Evolutionary conservation across 2,888 invertebrate genomes (phyloP).

Genomic region (Nudaria mundana): DNA sequence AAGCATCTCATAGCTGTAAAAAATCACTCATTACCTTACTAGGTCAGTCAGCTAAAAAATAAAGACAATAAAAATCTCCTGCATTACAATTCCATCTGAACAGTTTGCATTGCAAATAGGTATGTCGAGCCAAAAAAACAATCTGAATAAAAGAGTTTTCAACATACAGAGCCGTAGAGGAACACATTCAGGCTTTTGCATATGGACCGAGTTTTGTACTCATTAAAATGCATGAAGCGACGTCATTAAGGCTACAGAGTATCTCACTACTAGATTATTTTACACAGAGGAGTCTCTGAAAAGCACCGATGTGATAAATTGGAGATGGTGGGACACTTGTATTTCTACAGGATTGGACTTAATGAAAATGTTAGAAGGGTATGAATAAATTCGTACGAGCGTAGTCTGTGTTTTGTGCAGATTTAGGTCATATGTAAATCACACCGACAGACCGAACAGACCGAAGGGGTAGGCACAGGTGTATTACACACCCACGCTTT

Average conservation of each 20-base stretch:
- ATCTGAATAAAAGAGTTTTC: constrained; percentile 31
- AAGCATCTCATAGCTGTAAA: no score
- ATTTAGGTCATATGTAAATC: no score
- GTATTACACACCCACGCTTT: no score
- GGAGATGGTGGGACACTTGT: not conserved
- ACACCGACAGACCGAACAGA: no score
- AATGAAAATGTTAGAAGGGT: no score
- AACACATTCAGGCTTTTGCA: constrained; percentile 51
- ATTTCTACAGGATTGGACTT: constrained; percentile 3
- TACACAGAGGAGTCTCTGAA: constrained; percentile 18
- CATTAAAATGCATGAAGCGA: constrained; percentile 58
- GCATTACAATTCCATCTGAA: constrained; percentile 3
- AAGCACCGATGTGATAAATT: constrained; percentile 13
- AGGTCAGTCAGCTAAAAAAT: not conserved
- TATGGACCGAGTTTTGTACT: constrained; percentile 47
- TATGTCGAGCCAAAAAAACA: constrained; percentile 22
- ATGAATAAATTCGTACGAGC: no score
- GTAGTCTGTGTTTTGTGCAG: no score
- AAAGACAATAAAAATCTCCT: not conserved
- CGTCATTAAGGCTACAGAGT: constrained; percentile 33
- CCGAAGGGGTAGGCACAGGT: no score
- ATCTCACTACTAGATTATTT: constrained; percentile 9
- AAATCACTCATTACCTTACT: not conserved
- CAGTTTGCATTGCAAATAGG: constrained; percentile 8
- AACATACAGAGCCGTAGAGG: constrained; percentile 32